A percentile compares a stretch with the other conserved stretches of the same genome.
Evolutionary conservation across 2,113 vertebrate species (phyloP).

Genomic region (Hydrochoerus hydrochaeris): DNA sequence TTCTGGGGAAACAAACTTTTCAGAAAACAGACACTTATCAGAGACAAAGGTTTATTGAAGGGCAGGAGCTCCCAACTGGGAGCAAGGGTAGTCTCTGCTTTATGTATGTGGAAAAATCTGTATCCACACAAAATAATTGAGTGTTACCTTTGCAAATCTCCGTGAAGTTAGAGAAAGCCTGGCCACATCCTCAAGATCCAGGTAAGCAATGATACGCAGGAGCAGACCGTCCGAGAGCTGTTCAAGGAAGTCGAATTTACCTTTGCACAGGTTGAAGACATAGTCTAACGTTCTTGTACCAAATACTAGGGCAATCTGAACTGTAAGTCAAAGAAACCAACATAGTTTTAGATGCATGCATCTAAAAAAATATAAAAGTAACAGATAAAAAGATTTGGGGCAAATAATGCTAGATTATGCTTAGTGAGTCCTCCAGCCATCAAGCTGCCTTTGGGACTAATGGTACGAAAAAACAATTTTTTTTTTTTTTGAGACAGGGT

Average conservation of each 20-base stretch:
- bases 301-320: constrained; percentile 85
- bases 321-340: constrained; percentile 79
- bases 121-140: not conserved
- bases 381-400: not conserved
- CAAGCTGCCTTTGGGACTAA: not conserved
- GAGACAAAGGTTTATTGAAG: not conserved
- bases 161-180: constrained; percentile 86
- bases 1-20: not conserved
- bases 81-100: not conserved
- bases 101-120: not conserved
- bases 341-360: not conserved
- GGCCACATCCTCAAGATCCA: constrained; percentile 86
- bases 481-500: not conserved
- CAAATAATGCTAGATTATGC: not conserved
- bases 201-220: constrained; percentile 86
- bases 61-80: not conserved
- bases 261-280: constrained; percentile 85
- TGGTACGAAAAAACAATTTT: not conserved
- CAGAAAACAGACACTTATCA: not conserved
- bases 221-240: constrained; percentile 87
- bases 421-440: not conserved
- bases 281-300: constrained; percentile 85
- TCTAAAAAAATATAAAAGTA: not conserved
- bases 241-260: constrained; percentile 88
- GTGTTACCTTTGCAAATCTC: constrained; percentile 85